A percentile compares a stretch with the other conserved stretches of the same genome.
Conservation (phyloP, 1,140 invertebrate species). For the Venturia canescens region DNA sequence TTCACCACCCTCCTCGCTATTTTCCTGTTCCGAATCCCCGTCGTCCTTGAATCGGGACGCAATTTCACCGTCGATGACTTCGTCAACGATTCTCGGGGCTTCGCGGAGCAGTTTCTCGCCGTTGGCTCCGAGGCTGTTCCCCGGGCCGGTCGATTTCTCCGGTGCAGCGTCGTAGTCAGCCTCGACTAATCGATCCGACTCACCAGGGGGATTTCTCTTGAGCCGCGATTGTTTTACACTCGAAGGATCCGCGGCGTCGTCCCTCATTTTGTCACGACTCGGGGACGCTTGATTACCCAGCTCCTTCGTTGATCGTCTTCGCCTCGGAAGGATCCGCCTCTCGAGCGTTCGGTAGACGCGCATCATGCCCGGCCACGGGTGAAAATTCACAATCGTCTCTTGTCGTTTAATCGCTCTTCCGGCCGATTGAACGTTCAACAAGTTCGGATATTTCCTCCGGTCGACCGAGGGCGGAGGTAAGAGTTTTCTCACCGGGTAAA, state of each 20-base stretch:
- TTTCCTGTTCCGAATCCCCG: conserved; percentile 23
- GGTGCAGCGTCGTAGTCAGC: not conserved
- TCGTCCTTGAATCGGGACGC: conserved; percentile 60
- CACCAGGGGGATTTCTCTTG: conserved; percentile 25
- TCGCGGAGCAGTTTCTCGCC: conserved; percentile 57
- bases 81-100: conserved; percentile 56
- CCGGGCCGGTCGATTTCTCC: conserved; percentile 9
- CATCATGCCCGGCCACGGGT: conserved; percentile 22
- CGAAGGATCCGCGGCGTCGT: not conserved
- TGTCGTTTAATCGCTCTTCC: conserved; percentile 17
- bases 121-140: conserved; percentile 24
- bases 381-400: not conserved
- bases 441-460: conserved; percentile 54
- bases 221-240: conserved; percentile 11
- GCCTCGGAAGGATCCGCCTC: not conserved
- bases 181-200: conserved; percentile 33
- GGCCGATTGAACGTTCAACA: conserved; percentile 35
- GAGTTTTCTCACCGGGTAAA: conserved; percentile 50
- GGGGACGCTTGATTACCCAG: not conserved
- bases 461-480: conserved; percentile 54
- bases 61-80: conserved; percentile 67
- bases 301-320: conserved; percentile 20
- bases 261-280: not conserved
- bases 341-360: conserved; percentile 20
- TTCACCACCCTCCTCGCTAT: conserved; percentile 46